phyloP scores from a whole-genome alignment of 2,888 invertebrate genomes.

The Lasioglossum lativentre region DNA sequence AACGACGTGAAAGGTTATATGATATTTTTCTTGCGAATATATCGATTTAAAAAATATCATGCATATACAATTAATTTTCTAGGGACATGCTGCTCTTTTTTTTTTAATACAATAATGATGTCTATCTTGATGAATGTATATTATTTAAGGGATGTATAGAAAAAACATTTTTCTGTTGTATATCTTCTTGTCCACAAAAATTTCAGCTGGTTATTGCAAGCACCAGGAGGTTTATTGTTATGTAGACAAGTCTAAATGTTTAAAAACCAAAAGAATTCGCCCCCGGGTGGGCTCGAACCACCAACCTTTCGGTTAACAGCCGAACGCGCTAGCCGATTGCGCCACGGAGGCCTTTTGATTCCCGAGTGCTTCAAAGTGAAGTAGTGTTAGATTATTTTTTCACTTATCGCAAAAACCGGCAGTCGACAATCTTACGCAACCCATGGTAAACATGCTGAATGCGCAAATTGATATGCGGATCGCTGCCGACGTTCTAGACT shows the following conservation, averaged over 20 bases:
- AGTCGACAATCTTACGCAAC: not conserved
- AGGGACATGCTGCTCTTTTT: not conserved
- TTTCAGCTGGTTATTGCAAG: not conserved
- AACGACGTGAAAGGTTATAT: no score
- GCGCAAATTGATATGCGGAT: not conserved
- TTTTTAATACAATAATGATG: not conserved
- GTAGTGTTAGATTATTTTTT: conserved; percentile 1
- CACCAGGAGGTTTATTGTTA: not conserved
- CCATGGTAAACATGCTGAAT: not conserved
- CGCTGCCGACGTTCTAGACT: not conserved
- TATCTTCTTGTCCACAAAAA: not conserved
- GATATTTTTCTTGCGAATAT: not conserved
- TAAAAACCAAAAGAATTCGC: conserved; percentile 86
- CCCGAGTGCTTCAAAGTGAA: not conserved
- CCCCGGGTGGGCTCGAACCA: conserved; percentile 99
- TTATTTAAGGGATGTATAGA: not conserved
- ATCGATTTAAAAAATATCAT: not conserved
- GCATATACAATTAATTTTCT: not conserved
- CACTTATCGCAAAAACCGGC: no score
- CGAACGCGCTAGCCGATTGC: conserved; percentile 99
- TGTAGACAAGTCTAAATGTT: not conserved
- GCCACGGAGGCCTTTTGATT: conserved; percentile 90
- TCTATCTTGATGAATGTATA: not conserved
- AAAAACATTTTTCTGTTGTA: not conserved
- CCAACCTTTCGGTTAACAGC: conserved; percentile 99